Base-by-base conservation (phyloP, 2,797 vertebrate species). In the Catamblyrhynchus diadema region DNA sequence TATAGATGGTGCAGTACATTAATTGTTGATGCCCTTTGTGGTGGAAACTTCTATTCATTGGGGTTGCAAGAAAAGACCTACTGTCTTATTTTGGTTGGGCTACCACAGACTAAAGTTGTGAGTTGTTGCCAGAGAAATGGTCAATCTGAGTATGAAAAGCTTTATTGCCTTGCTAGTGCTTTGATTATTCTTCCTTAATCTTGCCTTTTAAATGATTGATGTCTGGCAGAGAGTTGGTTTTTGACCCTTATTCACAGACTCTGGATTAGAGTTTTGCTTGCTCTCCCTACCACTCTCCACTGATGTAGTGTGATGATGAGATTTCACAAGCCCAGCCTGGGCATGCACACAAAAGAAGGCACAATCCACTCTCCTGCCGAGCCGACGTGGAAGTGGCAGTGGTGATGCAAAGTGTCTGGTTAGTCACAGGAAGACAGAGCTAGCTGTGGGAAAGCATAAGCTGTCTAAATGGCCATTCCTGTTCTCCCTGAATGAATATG, bases 401-500 rank as follows among this genome's bases (percentile, higher is more conserved):
- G 2, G 60, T 81, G 51, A 83, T 74, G 42, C 1, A 1, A 50
- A 62, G 35, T 59, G 39, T 41, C 75, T 86, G 67, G 39, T 86
- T 59, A 78, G 77, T 75, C 75, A 81, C 59, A 77, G 65, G 69
- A 86, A 83, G 82, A 51, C 28, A 37, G 65, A 86, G 59, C 25
- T 62, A 24, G 44, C 75, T 75, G 69, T 90, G 90, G 35, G 66
- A 80, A 96, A 93, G 39, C 73, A 61, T 73, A 74, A 78, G 69
- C 82, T 93, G 69, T 65, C 75, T 82, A 42, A 86, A 86, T 3
- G 4, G 72, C 64, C 41, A 6, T 91, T 91, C 73, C 47, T 39
- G n/a, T 93, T 96, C 82, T 91, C 91, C 87, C 70, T 93, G 82
- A 90, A 65, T 75, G 90, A 94, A 8, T 84, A 74, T n/a, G 90